Base-by-base conservation (phyloP, 2,888 invertebrate species). In the Podotricha telesiphe region DNA sequence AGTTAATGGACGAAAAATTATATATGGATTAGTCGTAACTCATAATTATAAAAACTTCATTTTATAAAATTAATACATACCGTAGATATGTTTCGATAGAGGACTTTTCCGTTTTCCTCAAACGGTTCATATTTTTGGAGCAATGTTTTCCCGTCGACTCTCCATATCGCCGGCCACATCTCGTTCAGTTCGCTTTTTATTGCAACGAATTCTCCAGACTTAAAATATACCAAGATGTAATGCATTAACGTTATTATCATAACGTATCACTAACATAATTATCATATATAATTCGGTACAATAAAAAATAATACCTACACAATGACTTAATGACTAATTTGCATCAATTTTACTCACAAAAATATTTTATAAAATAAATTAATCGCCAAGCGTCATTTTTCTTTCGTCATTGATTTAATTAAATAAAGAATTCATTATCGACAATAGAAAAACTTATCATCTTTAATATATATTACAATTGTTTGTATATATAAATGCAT, bases 171-270 rank as follows among this genome's bases (percentile, higher is more conserved):
- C 8, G 98, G 98, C 94, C 96, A 96, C 85, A 97, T 96, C 83
- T 96, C 95, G 70, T 94, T 94, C 75, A 97, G 86, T 88, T 98
- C 98, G 63, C 95, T 94, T 89, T 97, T 97, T 81, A 97, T 94
- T 48, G 97, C 96, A 74, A 98, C 96, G 93, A 98, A 98, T 82
- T 97, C 97, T 53, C 98, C 98, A 73, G 96, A 95, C 98, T 98
- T 94, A 94, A 80, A 75, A 74, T 45, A 22, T 47, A 22, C 58
- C 8, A 45, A 47, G 19, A 79, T 59, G 69, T 73, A 61, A 51
- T 56, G 34, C 19, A 67, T 10, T 51, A 58, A 67, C 56, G 20
- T 45, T 34, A 70, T 51, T 47, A 8, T 20, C 3, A 40, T 20
- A 10, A 19, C n/a, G 42, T 45, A 22, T 22, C 42, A 45, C 22